phyloP scores from a whole-genome alignment of 1,140 invertebrate species.

The Antheraea mylitta region DNA sequence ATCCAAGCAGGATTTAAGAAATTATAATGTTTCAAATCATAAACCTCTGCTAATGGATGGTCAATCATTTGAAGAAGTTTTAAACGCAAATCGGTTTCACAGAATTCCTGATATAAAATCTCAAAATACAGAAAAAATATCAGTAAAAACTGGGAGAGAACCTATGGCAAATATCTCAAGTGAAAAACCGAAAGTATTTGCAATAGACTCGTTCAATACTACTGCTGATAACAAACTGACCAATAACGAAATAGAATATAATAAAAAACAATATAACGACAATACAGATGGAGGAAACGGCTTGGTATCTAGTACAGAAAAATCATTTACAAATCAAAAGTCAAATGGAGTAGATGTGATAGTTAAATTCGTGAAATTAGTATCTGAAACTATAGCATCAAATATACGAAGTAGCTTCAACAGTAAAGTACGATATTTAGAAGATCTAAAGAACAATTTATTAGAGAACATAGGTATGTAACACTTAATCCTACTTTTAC shows the following conservation, averaged over 20 bases:
- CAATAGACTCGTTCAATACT: neutral
- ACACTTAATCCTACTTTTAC: neutral
- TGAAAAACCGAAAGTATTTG: neutral
- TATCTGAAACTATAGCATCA: slow-evolving; percentile 77
- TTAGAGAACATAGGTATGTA: slow-evolving; percentile 80
- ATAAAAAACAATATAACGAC: neutral
- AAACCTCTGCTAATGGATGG: neutral
- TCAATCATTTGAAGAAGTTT: neutral
- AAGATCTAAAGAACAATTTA: slow-evolving; percentile 78
- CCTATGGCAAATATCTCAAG: neutral
- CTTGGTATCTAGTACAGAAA: neutral
- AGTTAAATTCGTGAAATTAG: slow-evolving; percentile 71
- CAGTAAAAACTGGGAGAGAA: neutral
- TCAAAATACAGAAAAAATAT: slow-evolving; percentile 2
- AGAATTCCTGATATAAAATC: slow-evolving; percentile 12
- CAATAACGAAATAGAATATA: neutral
- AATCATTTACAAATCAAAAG: slow-evolving; percentile 14
- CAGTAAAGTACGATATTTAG: slow-evolving; percentile 80
- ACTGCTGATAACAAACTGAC: neutral
- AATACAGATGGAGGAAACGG: neutral
- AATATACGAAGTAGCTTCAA: slow-evolving; percentile 76
- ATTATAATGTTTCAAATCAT: no score
- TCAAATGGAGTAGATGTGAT: slow-evolving; percentile 46
- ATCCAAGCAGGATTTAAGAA: no score
- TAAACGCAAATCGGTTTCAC: neutral